A percentile compares a stretch with the other conserved stretches of the same genome.
These are phyloP conservation scores for Drosophila flavopinicola DNA, from an alignment of 2,888 invertebrate genomes.

Conservation along the genomic window DNA sequence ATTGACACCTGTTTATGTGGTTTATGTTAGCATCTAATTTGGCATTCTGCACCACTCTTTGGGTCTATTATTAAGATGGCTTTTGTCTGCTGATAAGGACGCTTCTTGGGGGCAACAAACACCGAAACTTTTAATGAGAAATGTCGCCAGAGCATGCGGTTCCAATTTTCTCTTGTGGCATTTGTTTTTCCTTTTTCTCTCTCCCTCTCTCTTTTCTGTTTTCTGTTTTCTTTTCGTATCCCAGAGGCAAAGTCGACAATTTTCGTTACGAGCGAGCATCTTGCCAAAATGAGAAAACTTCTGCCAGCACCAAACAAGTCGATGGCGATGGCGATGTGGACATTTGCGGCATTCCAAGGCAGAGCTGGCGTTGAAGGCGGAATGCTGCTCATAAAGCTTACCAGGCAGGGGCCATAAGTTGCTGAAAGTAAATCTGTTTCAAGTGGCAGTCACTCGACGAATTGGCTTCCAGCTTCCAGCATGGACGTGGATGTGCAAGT, in stretches of 20 bases:
- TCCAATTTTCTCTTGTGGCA: conserved; percentile 44
- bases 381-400: conserved; percentile 48
- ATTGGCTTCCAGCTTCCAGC: conserved; percentile 66
- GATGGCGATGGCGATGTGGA: conserved; percentile 53
- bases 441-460: conserved; percentile 65
- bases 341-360: conserved; percentile 23
- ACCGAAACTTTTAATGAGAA: conserved; percentile 75
- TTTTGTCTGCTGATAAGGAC: conserved; percentile 75
- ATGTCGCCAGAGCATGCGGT: conserved; percentile 65
- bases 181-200: conserved; percentile 21
- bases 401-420: conserved; percentile 60
- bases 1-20: conserved; percentile 38
- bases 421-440: conserved; percentile 79
- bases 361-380: conserved; percentile 17
- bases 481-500: conserved; percentile 45
- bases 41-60: conserved; percentile 22
- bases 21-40: conserved; percentile 15
- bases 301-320: conserved; percentile 72
- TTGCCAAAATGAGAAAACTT: conserved; percentile 79
- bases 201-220: conserved; percentile 11
- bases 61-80: conserved; percentile 65
- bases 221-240: conserved; percentile 13
- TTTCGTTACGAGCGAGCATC: conserved; percentile 76
- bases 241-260: conserved; percentile 70
- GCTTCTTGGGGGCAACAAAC: conserved; percentile 59